These are phyloP conservation scores for Hippocampus zosterae DNA, from an alignment of 2,113 vertebrate genomes.

Conservation along the genomic window DNA sequence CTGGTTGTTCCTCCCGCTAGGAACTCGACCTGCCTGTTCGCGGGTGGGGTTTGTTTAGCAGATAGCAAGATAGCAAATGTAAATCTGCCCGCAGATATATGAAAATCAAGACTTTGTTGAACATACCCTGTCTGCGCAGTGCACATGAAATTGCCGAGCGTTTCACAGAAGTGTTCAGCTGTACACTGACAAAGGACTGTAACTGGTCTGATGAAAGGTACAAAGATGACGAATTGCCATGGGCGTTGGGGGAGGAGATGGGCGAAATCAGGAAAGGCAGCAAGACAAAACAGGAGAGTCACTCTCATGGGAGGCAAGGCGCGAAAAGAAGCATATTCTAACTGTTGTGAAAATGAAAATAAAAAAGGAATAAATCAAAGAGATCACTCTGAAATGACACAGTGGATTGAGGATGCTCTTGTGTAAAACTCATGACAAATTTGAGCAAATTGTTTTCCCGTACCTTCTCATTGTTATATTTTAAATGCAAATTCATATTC, in stretches of 20 bases:
- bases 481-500: no score
- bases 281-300: conserved; percentile 41
- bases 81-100: conserved; percentile 29
- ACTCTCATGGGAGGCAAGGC: conserved; percentile 34
- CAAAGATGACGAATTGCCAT: conserved; percentile 14
- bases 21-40: conserved; percentile 28
- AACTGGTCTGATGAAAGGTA: conserved; percentile 29
- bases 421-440: background rate
- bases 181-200: conserved; percentile 15
- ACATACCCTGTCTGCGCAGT: conserved; percentile 11
- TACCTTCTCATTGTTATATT: background rate
- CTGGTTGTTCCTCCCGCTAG: conserved; percentile 46
- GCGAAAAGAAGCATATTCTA: conserved; percentile 12
- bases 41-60: conserved; percentile 44
- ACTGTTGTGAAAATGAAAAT: conserved; percentile 30
- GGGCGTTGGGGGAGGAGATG: background rate
- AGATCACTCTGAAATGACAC: conserved; percentile 2
- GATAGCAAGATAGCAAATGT: background rate
- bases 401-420: background rate
- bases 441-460: background rate
- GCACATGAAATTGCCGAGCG: conserved; percentile 10
- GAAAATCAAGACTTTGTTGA: no score
- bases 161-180: conserved; percentile 10
- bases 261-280: conserved; percentile 25
- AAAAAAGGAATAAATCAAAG: conserved; percentile 15